These are phyloP conservation scores for Acromyrmex charruanus DNA, from an alignment of 1,140 invertebrate genomes.

Conservation along the genomic window DNA sequence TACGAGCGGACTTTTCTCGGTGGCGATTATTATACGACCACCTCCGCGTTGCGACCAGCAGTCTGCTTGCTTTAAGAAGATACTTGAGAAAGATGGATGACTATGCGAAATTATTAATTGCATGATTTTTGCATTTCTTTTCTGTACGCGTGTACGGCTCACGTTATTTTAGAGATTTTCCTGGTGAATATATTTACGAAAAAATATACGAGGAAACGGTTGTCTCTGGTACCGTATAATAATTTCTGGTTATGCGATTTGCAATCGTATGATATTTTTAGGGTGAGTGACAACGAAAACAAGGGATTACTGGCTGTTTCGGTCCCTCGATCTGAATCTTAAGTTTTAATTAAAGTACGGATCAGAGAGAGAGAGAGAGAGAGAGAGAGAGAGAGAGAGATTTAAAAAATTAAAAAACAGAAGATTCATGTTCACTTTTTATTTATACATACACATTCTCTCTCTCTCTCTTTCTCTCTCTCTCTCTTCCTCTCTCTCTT, in stretches of 20 bases:
- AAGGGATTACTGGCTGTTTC: neutral
- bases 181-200: constrained; percentile 33
- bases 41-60: neutral
- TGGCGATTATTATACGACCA: constrained; percentile 35
- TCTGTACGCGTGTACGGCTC: neutral
- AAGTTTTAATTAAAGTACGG: constrained; percentile 20
- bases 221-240: neutral
- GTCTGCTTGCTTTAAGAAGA: neutral
- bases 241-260: constrained; percentile 32
- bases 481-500: neutral
- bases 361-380: neutral
- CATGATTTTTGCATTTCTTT: neutral
- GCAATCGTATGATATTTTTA: constrained; percentile 32
- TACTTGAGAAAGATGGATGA: constrained; percentile 29
- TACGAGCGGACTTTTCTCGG: constrained; percentile 33
- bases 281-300: constrained; percentile 4
- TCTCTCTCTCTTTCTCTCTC: neutral
- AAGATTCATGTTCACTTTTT: neutral
- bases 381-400: too few relatives aligned
- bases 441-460: neutral
- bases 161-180: constrained; percentile 25
- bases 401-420: neutral
- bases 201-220: constrained; percentile 32
- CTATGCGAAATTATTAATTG: constrained; percentile 46
- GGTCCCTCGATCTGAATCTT: neutral